These are phyloP conservation scores for Drosophila pseudotalamancana DNA, from an alignment of 2,888 invertebrate genomes.

Conservation along the genomic window DNA sequence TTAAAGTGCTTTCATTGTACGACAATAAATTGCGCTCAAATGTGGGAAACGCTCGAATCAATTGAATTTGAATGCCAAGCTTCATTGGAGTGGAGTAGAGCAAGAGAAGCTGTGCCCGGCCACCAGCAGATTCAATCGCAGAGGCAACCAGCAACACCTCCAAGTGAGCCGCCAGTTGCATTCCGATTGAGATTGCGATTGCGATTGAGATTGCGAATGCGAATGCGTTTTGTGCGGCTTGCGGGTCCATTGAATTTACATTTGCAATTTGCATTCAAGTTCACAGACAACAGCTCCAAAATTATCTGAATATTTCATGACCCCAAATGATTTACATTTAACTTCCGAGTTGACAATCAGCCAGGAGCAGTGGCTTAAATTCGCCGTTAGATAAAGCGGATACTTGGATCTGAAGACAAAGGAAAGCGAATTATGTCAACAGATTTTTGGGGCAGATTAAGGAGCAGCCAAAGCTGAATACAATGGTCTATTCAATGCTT, in stretches of 20 bases:
- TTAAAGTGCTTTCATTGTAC: constrained; percentile 45
- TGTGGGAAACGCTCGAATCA: constrained; percentile 39
- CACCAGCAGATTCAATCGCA: constrained; percentile 6
- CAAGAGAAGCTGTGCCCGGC: constrained; percentile 3
- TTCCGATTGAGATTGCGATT: constrained; percentile 3
- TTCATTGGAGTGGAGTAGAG: neutral
- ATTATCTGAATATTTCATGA: constrained; percentile 23
- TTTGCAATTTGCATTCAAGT: constrained; percentile 50
- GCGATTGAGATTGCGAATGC: constrained; percentile 13
- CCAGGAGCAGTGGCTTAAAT: neutral
- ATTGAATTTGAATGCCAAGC: constrained; percentile 9
- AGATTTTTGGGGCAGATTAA: too few relatives aligned
- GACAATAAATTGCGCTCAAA: constrained; percentile 36
- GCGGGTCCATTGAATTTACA: constrained; percentile 46
- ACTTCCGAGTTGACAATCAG: constrained; percentile 42
- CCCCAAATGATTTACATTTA: constrained; percentile 34
- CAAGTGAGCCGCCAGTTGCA: constrained; percentile 18
- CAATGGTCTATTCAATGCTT: too few relatives aligned
- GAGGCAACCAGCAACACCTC: constrained; percentile 38
- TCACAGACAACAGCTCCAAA: constrained; percentile 31
- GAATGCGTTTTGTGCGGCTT: constrained; percentile 13
- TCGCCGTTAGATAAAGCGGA: constrained; percentile 28
- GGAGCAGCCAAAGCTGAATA: too few relatives aligned
- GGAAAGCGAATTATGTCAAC: too few relatives aligned
- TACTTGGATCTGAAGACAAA: neutral